Evolutionary conservation across 1,140 invertebrate species (phyloP), one percentile per base, ranked within the genome.

Genomic region (Campoletis sonorensis): DNA sequence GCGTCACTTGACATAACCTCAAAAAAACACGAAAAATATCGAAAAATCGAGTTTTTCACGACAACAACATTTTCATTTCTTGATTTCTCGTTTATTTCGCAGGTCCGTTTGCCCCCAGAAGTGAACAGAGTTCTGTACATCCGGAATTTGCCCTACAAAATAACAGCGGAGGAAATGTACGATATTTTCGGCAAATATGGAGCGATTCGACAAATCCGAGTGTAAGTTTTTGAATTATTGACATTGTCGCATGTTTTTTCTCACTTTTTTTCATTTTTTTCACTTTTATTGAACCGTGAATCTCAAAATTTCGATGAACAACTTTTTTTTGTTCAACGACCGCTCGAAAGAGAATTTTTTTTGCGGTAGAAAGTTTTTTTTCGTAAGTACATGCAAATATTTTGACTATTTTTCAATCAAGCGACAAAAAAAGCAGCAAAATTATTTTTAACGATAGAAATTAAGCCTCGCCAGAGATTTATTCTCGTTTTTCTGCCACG

Each of bases 151-250:
- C 99, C 99, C 0, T 99, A 99, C 88, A 99, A 99, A 94, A 99
- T 99, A 79, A 99, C 98, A 76, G 97, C 97, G n/a, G 99, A 99
- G 93, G 99, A 99, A 95, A 99, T 99, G 99, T 99, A 99, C 90
- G 99, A 99, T 93, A 99, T 99, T 84, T 99, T 99, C 94, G 99
- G 99, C 49, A 99, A 99, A 94, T 99, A 99, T 93, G 99, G 99
- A 88, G 98, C 99, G 18, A 99, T 99, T 80, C 92, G 99, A 85
- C 99, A 99, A 93, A 99, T 99, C 79, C 93, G 99, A 93, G 97
- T 99, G 96, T 98, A 95, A 96, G 97, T 96, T 76, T 26, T 21
- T 80, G 16, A 79, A 73, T 1, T 10, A 10, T 13, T 13, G 13
- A 13, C 13, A 45, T 45, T 45, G 1, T 45, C 11, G 13, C 5